Percentiles rank a stretch among this genome's conserved stretches.
Conservation (phyloP, 2,797 vertebrate genomes). For the Fistularia commersonii region DNA sequence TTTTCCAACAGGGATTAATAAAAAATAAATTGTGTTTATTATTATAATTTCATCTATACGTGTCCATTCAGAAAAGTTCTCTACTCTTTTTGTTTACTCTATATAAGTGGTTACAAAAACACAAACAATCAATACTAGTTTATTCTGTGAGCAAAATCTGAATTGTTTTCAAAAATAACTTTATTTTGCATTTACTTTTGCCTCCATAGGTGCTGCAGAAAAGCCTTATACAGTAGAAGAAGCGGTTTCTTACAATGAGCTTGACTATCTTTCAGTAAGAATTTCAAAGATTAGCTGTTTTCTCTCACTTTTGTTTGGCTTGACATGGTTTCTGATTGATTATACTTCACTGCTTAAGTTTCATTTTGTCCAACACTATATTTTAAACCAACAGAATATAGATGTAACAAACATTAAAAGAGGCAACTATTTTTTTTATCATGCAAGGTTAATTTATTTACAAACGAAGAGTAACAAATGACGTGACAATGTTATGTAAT, state of each 20-base stretch:
- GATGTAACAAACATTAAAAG: not conserved
- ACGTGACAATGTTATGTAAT: not conserved
- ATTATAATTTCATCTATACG: too few relatives aligned
- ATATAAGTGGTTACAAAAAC: too few relatives aligned
- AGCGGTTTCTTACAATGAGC: constrained; percentile 91
- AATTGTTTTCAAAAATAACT: not conserved
- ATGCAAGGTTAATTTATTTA: too few relatives aligned
- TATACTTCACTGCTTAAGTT: not conserved
- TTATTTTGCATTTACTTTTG: not conserved
- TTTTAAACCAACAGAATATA: too few relatives aligned
- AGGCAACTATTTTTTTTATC: not conserved
- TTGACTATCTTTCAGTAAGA: constrained; percentile 96
- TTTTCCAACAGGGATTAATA: too few relatives aligned
- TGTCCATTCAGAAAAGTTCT: too few relatives aligned
- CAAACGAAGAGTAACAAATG: too few relatives aligned
- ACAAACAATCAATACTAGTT: too few relatives aligned
- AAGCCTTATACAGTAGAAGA: constrained; percentile 97
- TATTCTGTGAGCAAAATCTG: too few relatives aligned
- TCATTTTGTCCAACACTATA: not conserved
- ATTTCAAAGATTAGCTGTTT: not conserved
- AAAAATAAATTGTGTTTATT: too few relatives aligned
- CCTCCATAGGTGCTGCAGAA: constrained; percentile 86
- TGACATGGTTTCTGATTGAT: not conserved
- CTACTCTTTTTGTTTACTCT: too few relatives aligned
- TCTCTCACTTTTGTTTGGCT: not conserved